Base-by-base conservation (phyloP, 2,888 invertebrate genomes). In the Allophyes oxyacanthae region DNA sequence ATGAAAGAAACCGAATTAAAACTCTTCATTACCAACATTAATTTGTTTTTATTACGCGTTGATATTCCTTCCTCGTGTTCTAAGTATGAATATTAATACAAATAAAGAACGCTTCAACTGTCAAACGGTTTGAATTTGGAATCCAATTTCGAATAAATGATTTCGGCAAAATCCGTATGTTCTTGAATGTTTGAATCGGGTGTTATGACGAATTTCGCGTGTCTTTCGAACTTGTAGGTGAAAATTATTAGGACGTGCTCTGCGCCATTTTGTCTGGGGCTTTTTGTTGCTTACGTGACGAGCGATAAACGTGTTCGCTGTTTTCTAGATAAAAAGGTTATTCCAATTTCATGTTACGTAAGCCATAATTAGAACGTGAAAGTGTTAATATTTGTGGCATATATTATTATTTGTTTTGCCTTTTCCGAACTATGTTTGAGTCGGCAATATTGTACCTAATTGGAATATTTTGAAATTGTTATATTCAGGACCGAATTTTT, bases 61-160 rank as follows among this genome's bases (percentile, higher is more conserved):
- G 14, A 41, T 41, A 38, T 30, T 37, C 13, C 11, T 13, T 28
- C 11, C 20, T 10, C 13, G 8, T 50, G 25, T 33, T 26, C 14
- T 42, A 45, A 37, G 41, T 13, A 30, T 7, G 11, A 41, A 41
- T 34, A 34, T 33, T n/a, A 15, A 53, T 48, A 30, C 10, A 36
- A 38, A 45, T 41, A 50, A 45, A 45, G 13, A 32, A 34, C 64
- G 43, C 66, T 71, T 77, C 48, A 67, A 72, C 65, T 71, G 77
- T 61, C 56, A 58, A 37, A 34, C 6, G 8, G 58, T 62, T 63
- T 43, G 45, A 64, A 64, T 74, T 72, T 53, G 64, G 56, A 74
- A 77, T 78, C 53, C 67, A 79, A 78, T 81, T 79, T 46, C 25
- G 36, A 38, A 61, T 60, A 72, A 28, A 28, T 28, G 28, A 28